Percentiles rank a stretch among this genome's conserved stretches.
These are phyloP conservation scores for Nephrotoma flavescens DNA, from an alignment of 2,888 invertebrate genomes.

Conservation along the genomic window DNA sequence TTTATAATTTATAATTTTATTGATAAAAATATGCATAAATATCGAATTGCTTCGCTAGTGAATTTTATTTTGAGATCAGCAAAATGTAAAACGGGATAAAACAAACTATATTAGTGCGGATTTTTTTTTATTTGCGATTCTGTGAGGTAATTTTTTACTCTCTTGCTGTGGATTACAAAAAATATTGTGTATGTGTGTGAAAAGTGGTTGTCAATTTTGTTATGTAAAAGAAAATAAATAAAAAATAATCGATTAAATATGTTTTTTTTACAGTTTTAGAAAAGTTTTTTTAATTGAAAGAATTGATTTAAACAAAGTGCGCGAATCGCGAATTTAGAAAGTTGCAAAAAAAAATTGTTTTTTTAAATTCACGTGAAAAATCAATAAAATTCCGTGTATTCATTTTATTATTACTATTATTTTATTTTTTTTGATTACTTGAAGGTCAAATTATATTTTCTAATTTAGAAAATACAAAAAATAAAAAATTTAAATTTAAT, in stretches of 20 bases:
- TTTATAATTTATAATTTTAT: background rate
- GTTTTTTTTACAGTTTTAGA: background rate
- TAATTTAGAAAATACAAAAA: background rate
- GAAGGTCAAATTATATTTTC: background rate
- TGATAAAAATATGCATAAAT: background rate
- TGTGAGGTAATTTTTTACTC: background rate
- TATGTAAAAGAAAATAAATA: background rate
- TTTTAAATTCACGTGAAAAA: background rate
- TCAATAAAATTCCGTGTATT: background rate
- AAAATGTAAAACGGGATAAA: background rate
- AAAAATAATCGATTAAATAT: background rate
- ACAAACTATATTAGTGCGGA: background rate
- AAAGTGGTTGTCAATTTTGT: background rate
- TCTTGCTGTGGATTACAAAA: background rate
- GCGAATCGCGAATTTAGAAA: background rate
- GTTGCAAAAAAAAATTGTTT: background rate
- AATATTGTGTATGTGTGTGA: background rate
- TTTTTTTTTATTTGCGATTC: background rate
- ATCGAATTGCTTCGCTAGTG: background rate
- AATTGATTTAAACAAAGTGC: background rate
- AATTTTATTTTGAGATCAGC: background rate
- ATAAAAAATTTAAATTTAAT: background rate
- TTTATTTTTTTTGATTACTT: background rate
- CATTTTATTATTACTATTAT: background rate
- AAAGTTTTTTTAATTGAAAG: background rate